These are phyloP conservation scores for Halichoeres trimaculatus DNA, from an alignment of 2,113 vertebrate species.

Conservation along the genomic window DNA sequence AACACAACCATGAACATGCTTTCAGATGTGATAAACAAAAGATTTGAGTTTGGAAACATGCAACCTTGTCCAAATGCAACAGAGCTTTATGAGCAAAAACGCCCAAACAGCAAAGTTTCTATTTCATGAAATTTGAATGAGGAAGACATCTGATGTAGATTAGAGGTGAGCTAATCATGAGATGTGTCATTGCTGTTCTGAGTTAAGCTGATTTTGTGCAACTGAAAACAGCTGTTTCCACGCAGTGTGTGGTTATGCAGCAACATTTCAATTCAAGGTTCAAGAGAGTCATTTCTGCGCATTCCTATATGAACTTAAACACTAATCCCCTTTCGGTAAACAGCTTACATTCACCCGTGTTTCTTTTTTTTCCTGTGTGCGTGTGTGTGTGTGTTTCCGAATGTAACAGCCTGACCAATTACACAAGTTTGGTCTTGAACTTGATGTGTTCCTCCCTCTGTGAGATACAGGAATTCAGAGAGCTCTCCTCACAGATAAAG, in stretches of 20 bases:
- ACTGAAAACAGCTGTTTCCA: slow-evolving; percentile 52
- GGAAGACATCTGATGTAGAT: slow-evolving; percentile 44
- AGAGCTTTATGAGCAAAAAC: background rate
- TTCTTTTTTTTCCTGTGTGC: slow-evolving; percentile 16
- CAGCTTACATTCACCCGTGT: slow-evolving; percentile 54
- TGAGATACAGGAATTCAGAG: slow-evolving; percentile 42
- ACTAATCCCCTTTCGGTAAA: slow-evolving; percentile 68
- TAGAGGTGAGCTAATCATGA: slow-evolving; percentile 27
- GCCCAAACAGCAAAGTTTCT: background rate
- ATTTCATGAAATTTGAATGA: slow-evolving; percentile 4
- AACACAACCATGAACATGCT: too few relatives aligned
- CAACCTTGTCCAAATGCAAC: background rate
- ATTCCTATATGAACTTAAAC: slow-evolving; percentile 64
- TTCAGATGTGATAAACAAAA: too few relatives aligned
- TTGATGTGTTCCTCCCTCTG: slow-evolving; percentile 21
- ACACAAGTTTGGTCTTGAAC: slow-evolving; percentile 65
- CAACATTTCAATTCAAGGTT: slow-evolving; percentile 5
- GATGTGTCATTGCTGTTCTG: slow-evolving; percentile 34
- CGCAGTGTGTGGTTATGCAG: background rate
- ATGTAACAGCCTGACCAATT: slow-evolving; percentile 37
- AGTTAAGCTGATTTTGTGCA: slow-evolving; percentile 29
- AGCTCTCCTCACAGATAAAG: background rate
- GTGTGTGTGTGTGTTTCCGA: background rate
- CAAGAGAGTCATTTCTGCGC: slow-evolving; percentile 36
- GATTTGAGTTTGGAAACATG: too few relatives aligned